Evolutionary conservation across 2,797 vertebrate species (phyloP).

Genomic region (Dipus sagitta): DNA sequence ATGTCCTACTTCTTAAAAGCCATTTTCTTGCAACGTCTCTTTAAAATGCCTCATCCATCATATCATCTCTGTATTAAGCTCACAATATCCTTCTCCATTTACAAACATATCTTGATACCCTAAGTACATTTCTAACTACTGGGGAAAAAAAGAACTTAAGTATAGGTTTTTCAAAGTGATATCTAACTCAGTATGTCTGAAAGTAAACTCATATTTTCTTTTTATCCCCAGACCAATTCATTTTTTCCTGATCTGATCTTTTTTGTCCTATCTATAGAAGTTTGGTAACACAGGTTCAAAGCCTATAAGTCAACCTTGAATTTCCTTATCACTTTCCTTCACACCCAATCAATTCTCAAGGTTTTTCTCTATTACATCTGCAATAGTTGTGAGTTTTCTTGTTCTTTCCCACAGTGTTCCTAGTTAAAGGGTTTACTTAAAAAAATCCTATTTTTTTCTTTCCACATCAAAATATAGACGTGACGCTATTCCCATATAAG

Average conservation of each 20-base stretch:
- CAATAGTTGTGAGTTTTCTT: neutral
- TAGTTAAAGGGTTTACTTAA: neutral
- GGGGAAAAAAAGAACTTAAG: neutral
- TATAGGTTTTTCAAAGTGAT: neutral
- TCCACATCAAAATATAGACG: neutral
- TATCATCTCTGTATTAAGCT: no score
- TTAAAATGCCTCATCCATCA: no score
- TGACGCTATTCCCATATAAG: neutral
- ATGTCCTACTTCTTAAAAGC: no score
- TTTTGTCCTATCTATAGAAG: neutral
- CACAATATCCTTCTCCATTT: neutral
- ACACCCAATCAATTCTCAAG: neutral
- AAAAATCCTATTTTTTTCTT: neutral
- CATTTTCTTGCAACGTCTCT: no score
- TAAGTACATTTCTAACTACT: neutral
- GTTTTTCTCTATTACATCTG: neutral
- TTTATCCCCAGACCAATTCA: neutral
- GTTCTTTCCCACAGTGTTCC: neutral
- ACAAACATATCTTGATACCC: neutral
- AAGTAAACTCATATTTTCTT: neutral
- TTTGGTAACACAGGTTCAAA: neutral
- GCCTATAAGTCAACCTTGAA: neutral
- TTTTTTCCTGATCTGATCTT: neutral
- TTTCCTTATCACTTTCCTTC: neutral
- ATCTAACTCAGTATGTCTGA: neutral